Base-by-base conservation (phyloP, 64 coral and sea anemone genomes). In the Porites australiensis region DNA sequence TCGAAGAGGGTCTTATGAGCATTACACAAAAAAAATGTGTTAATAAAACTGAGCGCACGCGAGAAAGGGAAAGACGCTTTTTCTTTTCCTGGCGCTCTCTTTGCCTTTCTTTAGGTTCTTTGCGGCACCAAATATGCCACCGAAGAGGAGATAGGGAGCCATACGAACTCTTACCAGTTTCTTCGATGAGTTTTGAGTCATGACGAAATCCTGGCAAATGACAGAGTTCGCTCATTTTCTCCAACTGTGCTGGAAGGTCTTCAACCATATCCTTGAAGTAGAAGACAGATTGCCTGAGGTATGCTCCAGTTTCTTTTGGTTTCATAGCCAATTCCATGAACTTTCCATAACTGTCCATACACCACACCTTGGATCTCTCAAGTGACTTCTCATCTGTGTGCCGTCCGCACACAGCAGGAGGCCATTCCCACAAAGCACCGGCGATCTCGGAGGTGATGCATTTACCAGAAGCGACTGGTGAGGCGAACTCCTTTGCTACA, bases 261-360 rank as follows among this genome's bases (percentile, higher is more conserved):
- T 53, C 51, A 11, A 78, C 75, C 81, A 68, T 84, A 1, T 84
- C 63, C 47, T 84, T 84, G 48, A 84, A 84, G 81, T 84, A 84
- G 45, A 84, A 84, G 6, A 84, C 18, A 11, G 75, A 76, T 76
- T 50, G 73, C 50, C 73, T 76, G 27, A 76, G 73, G 73, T 50
- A 76, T 2, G 73, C 73, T 76, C 73, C 73, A 76, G 73, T 76
- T 52, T 76, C 73, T 47, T 76, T 76, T 15, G 73, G 47, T 7
- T 76, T 76, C 73, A 76, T 76, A 15, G 73, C 73, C 73, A 76
- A n/a, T 47, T 76, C 73, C 73, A 76, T 76, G 44, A 76, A 76
- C 73, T 76, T 76, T 16, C 13, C 73, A 76, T 76, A 76, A 47
- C 73, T 50, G 47, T 76, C 73, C 73, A 76, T 76, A 19, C 73